A percentile compares a stretch with the other conserved stretches of the same genome.
Evolutionary conservation across 2,113 vertebrate species (phyloP).

Genomic region (Columba janthina): DNA sequence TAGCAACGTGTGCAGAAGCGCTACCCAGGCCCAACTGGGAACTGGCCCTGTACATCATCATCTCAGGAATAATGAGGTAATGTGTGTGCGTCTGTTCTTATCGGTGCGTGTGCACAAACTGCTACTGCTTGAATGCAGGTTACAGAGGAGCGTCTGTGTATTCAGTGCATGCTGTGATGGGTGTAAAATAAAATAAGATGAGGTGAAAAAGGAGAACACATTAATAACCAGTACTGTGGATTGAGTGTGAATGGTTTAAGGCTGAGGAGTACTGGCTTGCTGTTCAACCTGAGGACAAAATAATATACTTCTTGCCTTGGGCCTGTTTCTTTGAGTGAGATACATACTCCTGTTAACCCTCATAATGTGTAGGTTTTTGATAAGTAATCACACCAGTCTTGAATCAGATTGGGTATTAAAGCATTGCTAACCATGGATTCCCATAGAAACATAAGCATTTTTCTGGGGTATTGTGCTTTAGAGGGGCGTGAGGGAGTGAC

Average conservation of each 20-base stretch:
- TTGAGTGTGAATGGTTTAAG: neutral
- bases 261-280: neutral
- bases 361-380: neutral
- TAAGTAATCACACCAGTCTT: neutral
- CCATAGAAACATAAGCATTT: neutral
- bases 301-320: neutral
- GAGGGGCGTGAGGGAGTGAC: neutral
- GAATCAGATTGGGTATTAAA: neutral
- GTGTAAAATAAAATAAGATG: neutral
- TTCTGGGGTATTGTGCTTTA: neutral
- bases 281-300: neutral
- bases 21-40: conserved; percentile 96
- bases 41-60: conserved; percentile 89
- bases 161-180: neutral
- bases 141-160: neutral
- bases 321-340: neutral
- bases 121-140: neutral
- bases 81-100: neutral
- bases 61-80: conserved; percentile 96
- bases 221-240: fast-evolving
- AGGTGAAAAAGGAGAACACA: neutral
- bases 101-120: fast-evolving
- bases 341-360: neutral
- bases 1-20: conserved; percentile 91
- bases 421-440: neutral